Base-by-base conservation (phyloP, 2,888 invertebrate genomes). In the Caenorhabditis wallacei region DNA sequence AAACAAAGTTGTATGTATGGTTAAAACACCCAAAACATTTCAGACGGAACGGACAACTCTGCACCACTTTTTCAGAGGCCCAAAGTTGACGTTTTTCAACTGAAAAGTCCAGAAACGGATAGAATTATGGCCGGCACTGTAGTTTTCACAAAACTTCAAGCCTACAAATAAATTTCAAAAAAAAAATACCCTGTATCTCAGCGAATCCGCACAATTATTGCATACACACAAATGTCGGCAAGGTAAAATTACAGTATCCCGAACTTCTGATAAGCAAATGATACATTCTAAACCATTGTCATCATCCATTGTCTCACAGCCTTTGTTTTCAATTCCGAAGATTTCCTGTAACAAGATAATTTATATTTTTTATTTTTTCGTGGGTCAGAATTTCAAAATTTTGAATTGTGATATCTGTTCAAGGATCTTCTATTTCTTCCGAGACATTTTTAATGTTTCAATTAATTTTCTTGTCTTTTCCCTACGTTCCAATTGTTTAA, bases 261-360 rank as follows among this genome's bases (percentile, higher is more conserved):
- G 94, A 20, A 88, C 85, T 92, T 99, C 98, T 90, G 96, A 97
- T 97, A 99, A 98, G 93, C 99, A 99, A 92, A 99, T 98, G 46
- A 99, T 98, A 93, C 99, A 99, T 93, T 99, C 99, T 0, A 97
- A 96, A 1, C 97, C 97, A 90, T 96, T 96, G 91, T 97, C 96
- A 90, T 97, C 97, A 0, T 71, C 80, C 35, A 30, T 24, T 16
- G 7, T 69, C n/a, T 81, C 63, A 10, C n/a, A 57, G 57, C 89
- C 90, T 93, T 99, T 98, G 93, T 99, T 99, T 93, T 99, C 99
- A 90, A 99, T 98, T 20, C 99, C 99, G 92, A 99, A 99, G 88
- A 99, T 97, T 93, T 99, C 99, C 85, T 88, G 70, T 43, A 82
- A 78, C n/a, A n/a, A n/a, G n/a, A n/a, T n/a, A n/a, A n/a, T n/a